Conservation (phyloP, 2,113 vertebrate genomes). For the Agapornis roseicollis region DNA sequence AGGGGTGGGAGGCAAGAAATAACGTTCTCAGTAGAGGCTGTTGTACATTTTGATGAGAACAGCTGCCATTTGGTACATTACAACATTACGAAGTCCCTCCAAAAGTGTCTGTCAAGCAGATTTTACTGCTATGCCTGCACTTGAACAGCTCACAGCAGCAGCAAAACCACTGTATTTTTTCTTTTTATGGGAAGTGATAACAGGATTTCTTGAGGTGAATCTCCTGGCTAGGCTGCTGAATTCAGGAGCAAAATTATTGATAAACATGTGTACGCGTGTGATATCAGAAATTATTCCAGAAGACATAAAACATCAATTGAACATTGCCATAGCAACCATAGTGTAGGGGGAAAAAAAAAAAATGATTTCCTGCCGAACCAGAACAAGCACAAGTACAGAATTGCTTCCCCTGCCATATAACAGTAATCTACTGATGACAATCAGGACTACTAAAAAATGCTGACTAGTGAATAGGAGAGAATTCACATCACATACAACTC, state of each 20-base stretch:
- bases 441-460: not conserved
- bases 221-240: not conserved
- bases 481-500: not conserved
- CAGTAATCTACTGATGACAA: not conserved
- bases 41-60: not conserved
- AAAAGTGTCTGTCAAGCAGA: not conserved
- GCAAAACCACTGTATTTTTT: not conserved
- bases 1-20: not conserved
- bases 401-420: not conserved
- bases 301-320: not conserved
- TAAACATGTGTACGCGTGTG: fast-evolving
- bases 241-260: not conserved
- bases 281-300: not conserved
- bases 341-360: not conserved
- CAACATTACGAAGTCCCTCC: not conserved
- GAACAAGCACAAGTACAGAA: not conserved
- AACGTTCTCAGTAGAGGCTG: not conserved
- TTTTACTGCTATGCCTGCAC: not conserved
- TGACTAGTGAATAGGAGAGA: not conserved
- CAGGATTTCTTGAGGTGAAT: not conserved
- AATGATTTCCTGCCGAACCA: not conserved
- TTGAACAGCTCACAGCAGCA: not conserved
- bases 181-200: not conserved
- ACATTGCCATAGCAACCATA: not conserved
- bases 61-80: not conserved